These are phyloP conservation scores for Melanotus villosus DNA, from an alignment of 2,888 invertebrate species.

Conservation along the genomic window DNA sequence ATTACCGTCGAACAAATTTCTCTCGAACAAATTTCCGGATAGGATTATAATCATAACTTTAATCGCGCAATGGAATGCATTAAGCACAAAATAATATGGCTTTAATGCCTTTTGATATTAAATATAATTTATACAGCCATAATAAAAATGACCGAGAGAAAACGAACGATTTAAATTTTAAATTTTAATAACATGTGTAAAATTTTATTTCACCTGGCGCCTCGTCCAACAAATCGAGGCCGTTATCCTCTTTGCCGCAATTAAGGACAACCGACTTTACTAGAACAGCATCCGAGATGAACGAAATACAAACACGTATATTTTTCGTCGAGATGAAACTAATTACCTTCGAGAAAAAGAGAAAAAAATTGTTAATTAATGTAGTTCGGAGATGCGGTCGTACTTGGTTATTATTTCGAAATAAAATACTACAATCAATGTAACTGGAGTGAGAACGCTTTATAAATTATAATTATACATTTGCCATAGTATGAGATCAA, in stretches of 20 bases:
- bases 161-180: constrained; percentile 41
- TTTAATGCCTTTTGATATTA: constrained; percentile 37
- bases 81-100: constrained; percentile 38
- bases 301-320: constrained; percentile 9
- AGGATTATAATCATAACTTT: constrained; percentile 47
- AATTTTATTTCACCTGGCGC: constrained; percentile 49
- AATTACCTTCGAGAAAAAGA: neutral
- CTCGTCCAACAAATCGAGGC: constrained; percentile 43
- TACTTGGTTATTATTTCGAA: neutral
- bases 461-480: constrained; percentile 48
- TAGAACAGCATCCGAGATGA: constrained; percentile 20
- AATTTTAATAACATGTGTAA: constrained; percentile 47
- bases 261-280: constrained; percentile 40
- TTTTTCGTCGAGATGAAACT: constrained; percentile 17
- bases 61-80: constrained; percentile 45
- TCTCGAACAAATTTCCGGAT: no score
- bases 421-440: constrained; percentile 18
- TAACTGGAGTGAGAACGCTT: constrained; percentile 31
- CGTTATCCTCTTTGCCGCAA: constrained; percentile 41
- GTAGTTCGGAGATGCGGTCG: neutral
- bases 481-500: constrained; percentile 48
- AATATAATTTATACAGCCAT: constrained; percentile 42
- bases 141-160: constrained; percentile 42
- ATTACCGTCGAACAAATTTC: no score
- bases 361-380: constrained; percentile 16